Conservation (phyloP, 2,888 invertebrate species). For the Harpalus rufipes region DNA sequence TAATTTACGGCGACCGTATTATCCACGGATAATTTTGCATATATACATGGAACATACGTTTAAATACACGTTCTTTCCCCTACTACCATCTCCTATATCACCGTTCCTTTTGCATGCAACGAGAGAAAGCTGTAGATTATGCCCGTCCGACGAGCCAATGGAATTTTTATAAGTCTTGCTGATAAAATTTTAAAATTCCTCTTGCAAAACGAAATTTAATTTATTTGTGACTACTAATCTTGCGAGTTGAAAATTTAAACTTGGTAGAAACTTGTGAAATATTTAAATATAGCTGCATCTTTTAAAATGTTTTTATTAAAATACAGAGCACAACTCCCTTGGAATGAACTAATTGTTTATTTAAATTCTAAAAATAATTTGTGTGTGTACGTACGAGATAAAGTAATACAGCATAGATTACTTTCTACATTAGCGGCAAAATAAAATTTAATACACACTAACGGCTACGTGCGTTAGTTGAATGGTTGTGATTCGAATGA, state of each 20-base stretch:
- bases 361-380: no score
- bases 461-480: no score
- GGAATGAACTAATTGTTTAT: no score
- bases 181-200: constrained; percentile 59
- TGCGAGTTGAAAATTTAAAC: constrained; percentile 46
- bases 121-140: constrained; percentile 55
- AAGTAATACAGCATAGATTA: no score
- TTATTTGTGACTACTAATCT: constrained; percentile 55
- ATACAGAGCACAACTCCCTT: no score
- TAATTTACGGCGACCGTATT: no score
- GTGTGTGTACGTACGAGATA: no score
- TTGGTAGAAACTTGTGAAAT: constrained; percentile 43
- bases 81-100: neutral
- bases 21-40: no score
- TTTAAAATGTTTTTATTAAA: neutral
- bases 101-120: constrained; percentile 41
- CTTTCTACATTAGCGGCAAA: no score
- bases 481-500: no score
- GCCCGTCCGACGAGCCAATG: constrained; percentile 49
- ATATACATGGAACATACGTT: constrained; percentile 28
- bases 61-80: neutral
- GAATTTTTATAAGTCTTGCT: constrained; percentile 58
- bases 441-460: no score
- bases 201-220: constrained; percentile 56
- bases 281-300: constrained; percentile 32